Conservation (phyloP, 2,797 vertebrate species). For the Leptatherina wallacei region DNA sequence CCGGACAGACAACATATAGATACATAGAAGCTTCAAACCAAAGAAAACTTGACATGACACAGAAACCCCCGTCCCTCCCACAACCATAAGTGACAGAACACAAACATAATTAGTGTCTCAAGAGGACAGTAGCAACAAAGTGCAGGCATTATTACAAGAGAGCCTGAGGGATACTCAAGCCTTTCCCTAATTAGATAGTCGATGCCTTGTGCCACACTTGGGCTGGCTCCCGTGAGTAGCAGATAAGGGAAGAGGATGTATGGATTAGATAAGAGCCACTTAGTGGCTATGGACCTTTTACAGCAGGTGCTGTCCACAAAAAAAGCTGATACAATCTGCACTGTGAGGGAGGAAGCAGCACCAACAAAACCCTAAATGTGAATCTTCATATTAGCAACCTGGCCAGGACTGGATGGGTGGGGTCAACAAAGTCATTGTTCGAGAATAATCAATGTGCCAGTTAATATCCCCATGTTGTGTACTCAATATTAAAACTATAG, state of each 20-base stretch:
- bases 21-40: neutral
- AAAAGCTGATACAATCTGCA: constrained; percentile 34
- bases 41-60: neutral
- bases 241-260: constrained; percentile 71
- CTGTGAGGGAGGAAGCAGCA: constrained; percentile 35
- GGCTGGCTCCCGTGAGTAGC: constrained; percentile 58
- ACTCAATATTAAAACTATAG: neutral
- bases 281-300: constrained; percentile 54
- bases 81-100: constrained; percentile 42
- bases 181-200: constrained; percentile 70
- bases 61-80: constrained; percentile 15
- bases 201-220: constrained; percentile 62
- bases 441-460: neutral
- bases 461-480: neutral
- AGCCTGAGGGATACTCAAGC: constrained; percentile 63
- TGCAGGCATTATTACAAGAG: constrained; percentile 50
- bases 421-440: neutral
- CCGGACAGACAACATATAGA: constrained; percentile 15
- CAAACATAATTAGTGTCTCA: constrained; percentile 58
- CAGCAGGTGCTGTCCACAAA: constrained; percentile 35
- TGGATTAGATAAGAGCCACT: constrained; percentile 79
- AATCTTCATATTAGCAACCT: neutral
- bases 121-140: constrained; percentile 49
- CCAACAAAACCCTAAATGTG: constrained; percentile 13
- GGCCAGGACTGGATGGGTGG: neutral